phyloP scores from a whole-genome alignment of 2,888 invertebrate genomes.

The Dasypogon diadema region DNA sequence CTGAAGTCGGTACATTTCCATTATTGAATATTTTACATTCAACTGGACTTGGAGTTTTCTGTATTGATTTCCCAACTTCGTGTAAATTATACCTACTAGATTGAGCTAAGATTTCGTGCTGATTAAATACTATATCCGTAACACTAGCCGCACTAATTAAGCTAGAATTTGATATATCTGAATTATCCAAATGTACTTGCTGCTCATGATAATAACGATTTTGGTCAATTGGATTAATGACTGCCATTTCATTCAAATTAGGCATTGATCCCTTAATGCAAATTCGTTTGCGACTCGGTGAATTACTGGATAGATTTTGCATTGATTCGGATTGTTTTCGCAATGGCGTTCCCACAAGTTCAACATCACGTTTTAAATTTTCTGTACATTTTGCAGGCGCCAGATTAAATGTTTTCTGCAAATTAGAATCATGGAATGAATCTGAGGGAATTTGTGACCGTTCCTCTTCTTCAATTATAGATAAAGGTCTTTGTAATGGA shows the following conservation, averaged over 20 bases:
- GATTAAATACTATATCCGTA: constrained; percentile 63
- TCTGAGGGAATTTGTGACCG: neutral
- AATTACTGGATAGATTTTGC: constrained; percentile 63
- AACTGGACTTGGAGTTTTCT: constrained; percentile 1
- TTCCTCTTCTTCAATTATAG: constrained; percentile 65
- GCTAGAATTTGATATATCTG: constrained; percentile 59
- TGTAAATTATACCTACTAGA: constrained; percentile 68
- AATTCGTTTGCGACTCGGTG: constrained; percentile 60
- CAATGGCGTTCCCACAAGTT: constrained; percentile 64
- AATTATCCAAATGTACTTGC: constrained; percentile 55
- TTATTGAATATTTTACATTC: neutral
- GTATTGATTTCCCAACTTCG: constrained; percentile 58
- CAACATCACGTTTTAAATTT: constrained; percentile 64
- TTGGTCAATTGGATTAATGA: constrained; percentile 66
- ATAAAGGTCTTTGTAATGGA: constrained; percentile 60
- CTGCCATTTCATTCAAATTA: constrained; percentile 66
- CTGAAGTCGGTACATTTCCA: neutral
- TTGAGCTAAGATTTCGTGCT: constrained; percentile 68
- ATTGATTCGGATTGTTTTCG: constrained; percentile 67
- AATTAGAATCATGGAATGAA: neutral
- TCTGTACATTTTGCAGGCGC: constrained; percentile 7
- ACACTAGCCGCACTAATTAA: constrained; percentile 61
- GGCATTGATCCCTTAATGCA: constrained; percentile 68
- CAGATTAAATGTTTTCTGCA: constrained; percentile 54
- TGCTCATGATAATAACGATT: constrained; percentile 64